Evolutionary conservation across 2,113 vertebrate species (phyloP).

Genomic region (Tragelaphus imberbis): DNA sequence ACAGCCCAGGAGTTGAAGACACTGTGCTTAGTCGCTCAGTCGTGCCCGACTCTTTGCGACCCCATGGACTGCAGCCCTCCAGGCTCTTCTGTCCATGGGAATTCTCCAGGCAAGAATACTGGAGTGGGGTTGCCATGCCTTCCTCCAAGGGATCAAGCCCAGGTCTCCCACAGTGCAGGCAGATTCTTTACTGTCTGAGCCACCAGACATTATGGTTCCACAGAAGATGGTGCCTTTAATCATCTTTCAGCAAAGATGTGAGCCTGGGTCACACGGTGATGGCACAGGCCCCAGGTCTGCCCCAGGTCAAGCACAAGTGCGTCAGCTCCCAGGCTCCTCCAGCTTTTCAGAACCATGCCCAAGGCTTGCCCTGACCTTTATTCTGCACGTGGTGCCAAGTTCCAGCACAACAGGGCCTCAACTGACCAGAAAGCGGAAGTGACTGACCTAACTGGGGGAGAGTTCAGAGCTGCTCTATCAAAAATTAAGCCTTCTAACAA

Average conservation of each 20-base stretch:
- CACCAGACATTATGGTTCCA: not conserved
- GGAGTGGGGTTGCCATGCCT: not conserved
- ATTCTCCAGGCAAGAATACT: not conserved
- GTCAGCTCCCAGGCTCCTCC: not conserved
- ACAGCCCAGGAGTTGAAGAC: not conserved
- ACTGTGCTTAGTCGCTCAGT: fast-evolving
- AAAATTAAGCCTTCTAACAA: not conserved
- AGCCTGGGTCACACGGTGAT: not conserved
- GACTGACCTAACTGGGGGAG: constrained; percentile 37
- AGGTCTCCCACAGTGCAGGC: not conserved
- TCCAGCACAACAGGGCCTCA: constrained; percentile 15
- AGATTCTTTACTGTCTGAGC: not conserved
- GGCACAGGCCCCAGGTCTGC: not conserved
- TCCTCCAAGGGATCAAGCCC: not conserved
- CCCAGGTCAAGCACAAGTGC: not conserved
- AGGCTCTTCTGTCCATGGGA: not conserved
- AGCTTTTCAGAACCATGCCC: not conserved
- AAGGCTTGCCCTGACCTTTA: constrained; percentile 54
- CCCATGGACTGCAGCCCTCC: not conserved
- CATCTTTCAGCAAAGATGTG: not conserved
- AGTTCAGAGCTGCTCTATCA: not conserved
- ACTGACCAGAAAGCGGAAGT: constrained; percentile 26
- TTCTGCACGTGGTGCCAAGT: not conserved
- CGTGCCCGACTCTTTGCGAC: not conserved
- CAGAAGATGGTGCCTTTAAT: not conserved